Evolutionary conservation across 2,113 vertebrate genomes (phyloP).

Genomic region (Hepsetus odoe): DNA sequence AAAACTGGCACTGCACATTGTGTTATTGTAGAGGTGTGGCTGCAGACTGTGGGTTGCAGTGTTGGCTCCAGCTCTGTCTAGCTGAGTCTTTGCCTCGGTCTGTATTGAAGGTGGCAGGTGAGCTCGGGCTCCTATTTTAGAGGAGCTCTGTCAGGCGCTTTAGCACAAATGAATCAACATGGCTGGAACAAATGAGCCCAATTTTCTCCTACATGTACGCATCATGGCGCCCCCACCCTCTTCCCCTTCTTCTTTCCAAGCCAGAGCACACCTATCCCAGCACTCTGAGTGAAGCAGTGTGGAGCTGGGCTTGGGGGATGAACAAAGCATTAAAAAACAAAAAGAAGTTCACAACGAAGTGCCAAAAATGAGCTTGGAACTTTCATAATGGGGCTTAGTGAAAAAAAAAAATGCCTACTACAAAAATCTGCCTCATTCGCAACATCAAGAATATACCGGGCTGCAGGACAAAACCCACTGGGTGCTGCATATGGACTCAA

Average conservation of each 20-base stretch:
- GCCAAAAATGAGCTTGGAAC: not conserved
- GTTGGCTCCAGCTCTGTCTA: constrained; percentile 36
- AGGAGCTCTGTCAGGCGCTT: constrained; percentile 61
- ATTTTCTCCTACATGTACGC: constrained; percentile 66
- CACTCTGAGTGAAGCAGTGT: constrained; percentile 44
- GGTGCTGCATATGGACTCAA: too few relatives aligned
- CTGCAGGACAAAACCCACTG: not conserved
- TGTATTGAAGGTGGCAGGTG: constrained; percentile 77
- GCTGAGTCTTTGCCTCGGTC: constrained; percentile 41
- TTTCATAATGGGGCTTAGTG: not conserved
- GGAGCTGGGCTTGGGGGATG: constrained; percentile 17
- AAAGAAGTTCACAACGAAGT: not conserved
- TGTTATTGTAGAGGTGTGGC: constrained; percentile 7
- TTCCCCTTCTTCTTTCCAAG: constrained; percentile 35
- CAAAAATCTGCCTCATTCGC: not conserved
- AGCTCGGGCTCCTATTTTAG: constrained; percentile 75
- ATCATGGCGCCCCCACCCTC: constrained; percentile 55
- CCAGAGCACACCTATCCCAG: constrained; percentile 31
- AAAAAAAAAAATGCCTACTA: not conserved
- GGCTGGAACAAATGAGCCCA: constrained; percentile 63
- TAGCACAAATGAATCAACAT: constrained; percentile 76
- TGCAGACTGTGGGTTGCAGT: too few relatives aligned
- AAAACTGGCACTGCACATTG: constrained; percentile 12
- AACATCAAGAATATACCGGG: not conserved
- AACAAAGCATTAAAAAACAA: not conserved